Evolutionary conservation across 2,888 invertebrate genomes (phyloP), one percentile per base, ranked within the genome.

Genomic region (Molorchus minor): DNA sequence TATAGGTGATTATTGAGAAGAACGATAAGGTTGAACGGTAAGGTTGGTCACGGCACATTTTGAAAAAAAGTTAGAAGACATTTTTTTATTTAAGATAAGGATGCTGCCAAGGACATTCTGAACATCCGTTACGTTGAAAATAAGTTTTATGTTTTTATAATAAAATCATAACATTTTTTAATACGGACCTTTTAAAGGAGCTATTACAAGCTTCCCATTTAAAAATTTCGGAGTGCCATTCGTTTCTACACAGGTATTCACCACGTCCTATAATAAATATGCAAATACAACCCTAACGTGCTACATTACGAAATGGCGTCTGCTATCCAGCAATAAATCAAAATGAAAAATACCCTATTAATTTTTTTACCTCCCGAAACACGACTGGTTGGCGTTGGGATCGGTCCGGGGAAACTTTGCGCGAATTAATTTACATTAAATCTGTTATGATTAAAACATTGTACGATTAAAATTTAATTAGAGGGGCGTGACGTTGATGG

Each of bases 261-360:
- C 16, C 40, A 53, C 52, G 15, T 52, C 52, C 19, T 21, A 30
- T 53, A 25, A 47, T 53, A 35, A 44, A 53, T 44, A 43, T 44
- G 43, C 35, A 53, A 53, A 53, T 44, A 13, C 33, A 20, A 17
- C 20, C 35, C 12, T 47, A 35, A 35, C 36, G 47, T 17, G 12
- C 36, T 20, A 47, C 45, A 7, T 10, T 13, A 47, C 20, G 19
- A n/a, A 47, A 20, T 21, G 47, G 36, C 47, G 47, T 35, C 16
- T 33, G 17, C 13, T 16, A n/a, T n/a, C 47, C 12, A 47, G 20
- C 36, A 47, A 35, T 47, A 47, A 47, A 47, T 47, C 47, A 47
- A 35, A 47, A 35, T 36, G 36, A 47, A 47, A 47, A 35, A 36
- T 36, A 20, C 20, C 33, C 15, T 46, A 30, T 46, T 46, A 16